A percentile compares a stretch with the other conserved stretches of the same genome.
Evolutionary conservation across 2,888 invertebrate species (phyloP).

Genomic region (Limnephilus marmoratus): DNA sequence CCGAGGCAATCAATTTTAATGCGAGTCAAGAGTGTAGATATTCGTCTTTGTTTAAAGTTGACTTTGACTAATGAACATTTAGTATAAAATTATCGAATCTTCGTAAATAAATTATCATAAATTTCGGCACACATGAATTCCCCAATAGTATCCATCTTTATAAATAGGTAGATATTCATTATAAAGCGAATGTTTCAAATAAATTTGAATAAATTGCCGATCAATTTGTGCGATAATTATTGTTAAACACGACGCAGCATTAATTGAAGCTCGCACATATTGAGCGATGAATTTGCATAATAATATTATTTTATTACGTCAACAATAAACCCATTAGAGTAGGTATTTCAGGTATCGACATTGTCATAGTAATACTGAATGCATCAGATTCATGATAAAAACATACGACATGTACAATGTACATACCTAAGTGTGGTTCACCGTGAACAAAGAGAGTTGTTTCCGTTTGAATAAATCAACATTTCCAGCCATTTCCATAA

Average conservation of each 20-base stretch:
- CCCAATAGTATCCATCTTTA: not conserved
- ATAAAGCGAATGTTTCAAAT: conserved; percentile 32
- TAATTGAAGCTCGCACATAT: conserved; percentile 26
- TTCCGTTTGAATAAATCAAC: conserved; percentile 45
- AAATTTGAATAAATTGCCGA: conserved; percentile 40
- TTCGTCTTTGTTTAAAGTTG: not conserved
- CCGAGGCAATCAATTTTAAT: not conserved
- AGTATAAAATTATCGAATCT: not conserved
- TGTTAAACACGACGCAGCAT: conserved; percentile 38
- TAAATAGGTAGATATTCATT: conserved; percentile 4
- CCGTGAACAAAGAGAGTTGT: conserved; percentile 39
- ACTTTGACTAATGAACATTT: not conserved
- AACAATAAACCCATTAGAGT: not conserved
- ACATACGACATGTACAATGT: not conserved
- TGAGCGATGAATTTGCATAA: not conserved
- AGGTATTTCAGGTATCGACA: not conserved
- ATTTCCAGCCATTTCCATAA: conserved; percentile 35
- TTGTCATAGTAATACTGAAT: conserved; percentile 34
- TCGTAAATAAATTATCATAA: not conserved
- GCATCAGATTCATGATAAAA: conserved; percentile 39
- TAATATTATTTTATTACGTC: not conserved
- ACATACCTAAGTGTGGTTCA: conserved; percentile 2
- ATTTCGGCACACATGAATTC: not conserved
- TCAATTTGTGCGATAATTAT: conserved; percentile 28
- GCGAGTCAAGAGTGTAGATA: not conserved